Evolutionary conservation across 2,888 invertebrate species (phyloP), one percentile per base, ranked within the genome.

Genomic region (Scaptomyza caliginosa): DNA sequence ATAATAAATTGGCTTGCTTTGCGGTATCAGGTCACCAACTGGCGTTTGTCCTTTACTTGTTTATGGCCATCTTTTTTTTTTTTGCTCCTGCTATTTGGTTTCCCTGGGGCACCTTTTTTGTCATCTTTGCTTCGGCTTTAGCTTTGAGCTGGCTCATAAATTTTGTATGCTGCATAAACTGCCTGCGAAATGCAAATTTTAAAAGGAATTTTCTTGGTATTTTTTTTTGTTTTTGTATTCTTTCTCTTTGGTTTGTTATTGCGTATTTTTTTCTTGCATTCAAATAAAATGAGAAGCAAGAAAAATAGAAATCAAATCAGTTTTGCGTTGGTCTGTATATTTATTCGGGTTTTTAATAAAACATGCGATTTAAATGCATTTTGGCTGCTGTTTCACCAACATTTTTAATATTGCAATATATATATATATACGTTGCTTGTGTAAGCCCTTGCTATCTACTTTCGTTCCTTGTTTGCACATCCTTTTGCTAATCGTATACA

Each of bases 131-230:
- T 17, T 28, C 8, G 45, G 13, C 38, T 48, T 30, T 51, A 19
- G 21, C 52, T 45, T 43, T 51, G 51, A 34, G 19, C 19, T 26
- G 8, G 10, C 50, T 52, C 65, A 74, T 74, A 65, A 76, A 73
- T 76, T 59, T 60, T 45, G 50, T 51, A 62, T 52, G 65, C 26
- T 65, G 73, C 57, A 68, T 65, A 76, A 74, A 51, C 28, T 57
- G 76, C 68, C 45, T 21, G 59, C 43, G 30, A 64, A 76, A 64
- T 75, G 76, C 59, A 76, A 76, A 76, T 73, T 65, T 55, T 38
- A 36, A 17, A 42, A 43, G 30, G 23, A 34, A 55, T 59, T 34
- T 30, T 21, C 21, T 28, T 8, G 17, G 11, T 43, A 7, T 26
- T 17, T 45, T 28, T 16, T 16, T 40, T 45, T n/a, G n/a, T n/a